Percentiles rank a stretch among this genome's conserved stretches.
Evolutionary conservation across 2,113 vertebrate species (phyloP).

Genomic region (Eurystomus gularis): DNA sequence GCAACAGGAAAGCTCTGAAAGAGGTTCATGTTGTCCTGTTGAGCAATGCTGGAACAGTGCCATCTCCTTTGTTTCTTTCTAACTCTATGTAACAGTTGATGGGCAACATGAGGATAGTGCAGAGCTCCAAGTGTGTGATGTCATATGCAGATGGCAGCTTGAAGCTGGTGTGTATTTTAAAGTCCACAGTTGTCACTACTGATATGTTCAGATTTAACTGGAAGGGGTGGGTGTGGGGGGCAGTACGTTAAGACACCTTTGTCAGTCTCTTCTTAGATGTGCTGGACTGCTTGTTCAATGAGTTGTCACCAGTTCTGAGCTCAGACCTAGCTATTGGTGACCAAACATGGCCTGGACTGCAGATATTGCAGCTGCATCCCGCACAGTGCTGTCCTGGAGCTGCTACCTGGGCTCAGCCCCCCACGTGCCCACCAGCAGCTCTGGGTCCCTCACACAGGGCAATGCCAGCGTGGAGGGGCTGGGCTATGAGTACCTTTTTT

Average conservation of each 20-base stretch:
- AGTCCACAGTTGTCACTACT: not conserved
- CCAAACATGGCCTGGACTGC: not conserved
- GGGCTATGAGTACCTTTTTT: not conserved
- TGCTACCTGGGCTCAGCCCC: not conserved
- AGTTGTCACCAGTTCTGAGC: not conserved
- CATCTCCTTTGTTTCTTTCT: not conserved
- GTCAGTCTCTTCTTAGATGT: not conserved
- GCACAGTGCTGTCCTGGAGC: not conserved
- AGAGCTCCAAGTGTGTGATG: not conserved
- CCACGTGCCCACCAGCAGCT: not conserved
- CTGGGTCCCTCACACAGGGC: not conserved
- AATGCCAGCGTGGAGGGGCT: not conserved
- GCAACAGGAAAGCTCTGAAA: not conserved
- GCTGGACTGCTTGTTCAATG: not conserved
- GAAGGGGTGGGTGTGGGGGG: not conserved
- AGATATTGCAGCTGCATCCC: not conserved
- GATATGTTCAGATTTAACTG: not conserved
- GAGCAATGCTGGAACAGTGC: not conserved
- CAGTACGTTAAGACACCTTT: not conserved
- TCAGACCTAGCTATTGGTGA: accelerated
- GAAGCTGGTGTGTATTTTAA: not conserved
- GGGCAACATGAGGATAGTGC: not conserved
- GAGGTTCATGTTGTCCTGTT: not conserved
- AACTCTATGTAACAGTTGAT: not conserved
- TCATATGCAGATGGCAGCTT: not conserved